Evolutionary conservation across 1,140 invertebrate species (phyloP).

Genomic region (Saccostrea glomerata): DNA sequence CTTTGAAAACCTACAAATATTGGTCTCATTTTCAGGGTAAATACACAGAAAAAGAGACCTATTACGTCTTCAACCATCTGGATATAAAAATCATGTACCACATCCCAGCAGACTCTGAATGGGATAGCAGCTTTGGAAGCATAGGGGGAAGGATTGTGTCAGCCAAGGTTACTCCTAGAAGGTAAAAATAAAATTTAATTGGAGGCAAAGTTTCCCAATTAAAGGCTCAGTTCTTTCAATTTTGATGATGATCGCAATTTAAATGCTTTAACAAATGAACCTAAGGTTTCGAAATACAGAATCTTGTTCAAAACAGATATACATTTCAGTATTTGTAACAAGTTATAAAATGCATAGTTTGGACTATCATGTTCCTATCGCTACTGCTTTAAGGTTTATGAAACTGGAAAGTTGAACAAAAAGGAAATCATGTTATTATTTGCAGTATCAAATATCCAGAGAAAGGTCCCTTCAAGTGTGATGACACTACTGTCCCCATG

Average conservation of each 20-base stretch:
- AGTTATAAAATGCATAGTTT: no score
- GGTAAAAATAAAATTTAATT: conserved; percentile 78
- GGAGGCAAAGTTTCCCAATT: not conserved
- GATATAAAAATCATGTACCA: conserved; percentile 96
- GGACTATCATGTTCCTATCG: no score
- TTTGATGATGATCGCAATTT: not conserved
- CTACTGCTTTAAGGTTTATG: no score
- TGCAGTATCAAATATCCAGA: conserved; percentile 77
- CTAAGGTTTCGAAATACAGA: no score
- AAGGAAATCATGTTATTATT: not conserved
- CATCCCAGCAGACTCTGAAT: conserved; percentile 90
- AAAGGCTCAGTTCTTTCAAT: not conserved
- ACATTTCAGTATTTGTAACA: no score
- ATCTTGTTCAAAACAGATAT: no score
- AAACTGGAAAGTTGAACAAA: no score
- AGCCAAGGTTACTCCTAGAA: conserved; percentile 88
- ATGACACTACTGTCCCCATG: conserved; percentile 81
- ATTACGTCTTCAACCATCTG: conserved; percentile 98
- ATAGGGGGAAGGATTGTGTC: conserved; percentile 94
- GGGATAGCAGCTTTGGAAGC: conserved; percentile 84
- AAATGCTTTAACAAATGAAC: no score
- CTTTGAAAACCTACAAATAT: not conserved
- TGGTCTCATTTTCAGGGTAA: conserved; percentile 56
- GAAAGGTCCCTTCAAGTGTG: conserved; percentile 77
- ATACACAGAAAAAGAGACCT: conserved; percentile 82